Evolutionary conservation across 2,113 vertebrate species (phyloP).

Genomic region (Chaetops frenatus): DNA sequence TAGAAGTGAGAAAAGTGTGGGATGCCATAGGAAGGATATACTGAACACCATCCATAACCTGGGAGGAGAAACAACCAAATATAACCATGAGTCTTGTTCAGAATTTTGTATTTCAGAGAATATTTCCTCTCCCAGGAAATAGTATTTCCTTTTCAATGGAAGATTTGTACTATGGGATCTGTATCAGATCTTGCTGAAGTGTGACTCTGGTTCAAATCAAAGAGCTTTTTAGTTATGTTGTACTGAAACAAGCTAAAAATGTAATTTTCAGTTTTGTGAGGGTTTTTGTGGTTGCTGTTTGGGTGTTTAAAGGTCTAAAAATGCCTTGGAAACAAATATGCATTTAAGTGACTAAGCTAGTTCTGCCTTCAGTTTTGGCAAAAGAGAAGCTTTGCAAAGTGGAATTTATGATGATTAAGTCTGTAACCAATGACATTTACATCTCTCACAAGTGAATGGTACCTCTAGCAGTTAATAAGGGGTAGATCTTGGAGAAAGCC

Average conservation of each 20-base stretch:
- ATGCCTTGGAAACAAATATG: not conserved
- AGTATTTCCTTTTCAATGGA: not conserved
- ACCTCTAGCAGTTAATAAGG: not conserved
- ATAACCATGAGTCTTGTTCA: not conserved
- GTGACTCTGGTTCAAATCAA: not conserved
- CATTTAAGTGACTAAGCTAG: not conserved
- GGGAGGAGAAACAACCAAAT: not conserved
- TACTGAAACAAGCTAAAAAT: not conserved
- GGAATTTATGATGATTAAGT: not conserved
- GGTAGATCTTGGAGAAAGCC: not conserved
- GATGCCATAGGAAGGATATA: not conserved
- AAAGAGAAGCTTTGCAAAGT: not conserved
- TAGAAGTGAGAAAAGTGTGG: not conserved
- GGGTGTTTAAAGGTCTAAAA: not conserved
- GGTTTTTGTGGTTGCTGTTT: rapidly evolving
- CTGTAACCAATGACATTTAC: not conserved
- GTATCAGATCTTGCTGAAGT: not conserved
- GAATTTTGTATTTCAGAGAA: not conserved
- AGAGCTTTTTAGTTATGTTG: not conserved
- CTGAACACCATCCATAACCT: not conserved
- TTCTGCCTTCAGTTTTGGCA: not conserved
- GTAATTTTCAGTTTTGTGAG: not conserved
- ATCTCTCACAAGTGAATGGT: not conserved
- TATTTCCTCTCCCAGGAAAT: not conserved
- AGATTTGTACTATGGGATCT: not conserved